A percentile compares a stretch with the other conserved stretches of the same genome.
These are phyloP conservation scores for Drosophila anceps DNA, from an alignment of 2,888 invertebrate species.

Conservation along the genomic window DNA sequence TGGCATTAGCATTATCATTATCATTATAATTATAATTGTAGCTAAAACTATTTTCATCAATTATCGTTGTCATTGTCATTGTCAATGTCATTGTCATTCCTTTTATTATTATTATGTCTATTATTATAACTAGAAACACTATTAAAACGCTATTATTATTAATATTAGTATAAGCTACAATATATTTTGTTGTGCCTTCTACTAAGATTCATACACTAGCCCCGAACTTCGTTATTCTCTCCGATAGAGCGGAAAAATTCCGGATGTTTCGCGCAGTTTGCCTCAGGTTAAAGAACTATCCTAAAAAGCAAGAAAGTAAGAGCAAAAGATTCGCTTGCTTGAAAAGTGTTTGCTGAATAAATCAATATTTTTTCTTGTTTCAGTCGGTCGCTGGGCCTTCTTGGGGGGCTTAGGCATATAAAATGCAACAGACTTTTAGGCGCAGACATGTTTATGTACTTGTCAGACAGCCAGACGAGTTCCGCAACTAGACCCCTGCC, in stretches of 20 bases:
- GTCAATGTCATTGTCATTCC: too few species aligned
- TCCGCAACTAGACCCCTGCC: constrained; percentile 39
- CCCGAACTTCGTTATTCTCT: neutral
- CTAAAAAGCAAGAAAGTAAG: neutral
- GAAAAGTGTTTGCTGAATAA: constrained; percentile 22
- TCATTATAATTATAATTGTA: too few species aligned
- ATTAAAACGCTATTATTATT: too few species aligned
- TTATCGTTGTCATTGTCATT: too few species aligned
- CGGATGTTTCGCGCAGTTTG: neutral
- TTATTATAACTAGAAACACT: too few species aligned
- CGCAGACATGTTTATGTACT: constrained; percentile 78
- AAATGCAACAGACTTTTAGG: constrained; percentile 75
- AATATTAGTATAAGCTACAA: too few species aligned
- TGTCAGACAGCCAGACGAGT: constrained; percentile 66
- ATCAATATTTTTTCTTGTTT: constrained; percentile 41
- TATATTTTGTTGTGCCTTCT: too few species aligned
- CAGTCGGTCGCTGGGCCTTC: neutral
- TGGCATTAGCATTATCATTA: neutral
- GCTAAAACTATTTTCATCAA: too few species aligned
- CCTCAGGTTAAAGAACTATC: neutral
- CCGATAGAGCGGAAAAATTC: neutral
- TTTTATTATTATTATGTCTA: too few species aligned
- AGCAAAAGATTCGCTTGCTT: constrained; percentile 4
- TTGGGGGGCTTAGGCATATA: constrained; percentile 30
- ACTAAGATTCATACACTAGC: neutral